These are phyloP conservation scores for Notodonta dromedarius DNA, from an alignment of 2,888 invertebrate genomes.

Conservation along the genomic window DNA sequence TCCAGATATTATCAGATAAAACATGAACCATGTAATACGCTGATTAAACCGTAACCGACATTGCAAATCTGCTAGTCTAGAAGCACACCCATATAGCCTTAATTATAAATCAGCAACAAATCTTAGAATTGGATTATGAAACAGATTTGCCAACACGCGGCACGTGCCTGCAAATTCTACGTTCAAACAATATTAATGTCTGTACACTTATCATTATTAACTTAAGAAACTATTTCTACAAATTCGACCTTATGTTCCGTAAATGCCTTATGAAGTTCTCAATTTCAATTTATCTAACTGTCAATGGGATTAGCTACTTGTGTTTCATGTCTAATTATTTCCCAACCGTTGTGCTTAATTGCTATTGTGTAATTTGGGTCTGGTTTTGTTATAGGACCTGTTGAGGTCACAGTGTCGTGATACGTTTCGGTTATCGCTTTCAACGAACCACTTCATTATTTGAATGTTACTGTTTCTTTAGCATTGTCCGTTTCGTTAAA, in stretches of 20 bases:
- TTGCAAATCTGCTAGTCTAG: slow-evolving; percentile 16
- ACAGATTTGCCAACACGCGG: slow-evolving; percentile 34
- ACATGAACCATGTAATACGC: slow-evolving; percentile 4
- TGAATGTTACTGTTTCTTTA: slow-evolving; percentile 29
- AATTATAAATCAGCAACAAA: slow-evolving; percentile 38
- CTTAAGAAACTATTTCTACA: slow-evolving; percentile 19
- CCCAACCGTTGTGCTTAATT: slow-evolving; percentile 39
- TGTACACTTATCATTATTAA: slow-evolving; percentile 16
- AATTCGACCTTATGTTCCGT: slow-evolving; percentile 11
- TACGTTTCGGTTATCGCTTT: slow-evolving; percentile 48
- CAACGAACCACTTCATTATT: slow-evolving; percentile 45
- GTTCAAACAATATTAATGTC: slow-evolving; percentile 15
- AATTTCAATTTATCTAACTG: slow-evolving; percentile 25
- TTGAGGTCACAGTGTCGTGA: slow-evolving; percentile 54
- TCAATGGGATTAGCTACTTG: slow-evolving; percentile 26
- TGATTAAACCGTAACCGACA: background rate
- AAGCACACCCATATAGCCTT: slow-evolving; percentile 28
- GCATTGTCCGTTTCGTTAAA: slow-evolving; percentile 29
- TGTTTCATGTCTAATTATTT: slow-evolving; percentile 31
- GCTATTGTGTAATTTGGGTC: slow-evolving; percentile 44
- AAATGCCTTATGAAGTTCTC: slow-evolving; percentile 6
- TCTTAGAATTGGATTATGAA: slow-evolving; percentile 28
- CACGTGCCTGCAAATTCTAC: slow-evolving; percentile 45
- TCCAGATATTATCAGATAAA: background rate
- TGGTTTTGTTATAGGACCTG: slow-evolving; percentile 43